phyloP scores from a whole-genome alignment of 2,113 vertebrate genomes.

The Okapia johnstoni region DNA sequence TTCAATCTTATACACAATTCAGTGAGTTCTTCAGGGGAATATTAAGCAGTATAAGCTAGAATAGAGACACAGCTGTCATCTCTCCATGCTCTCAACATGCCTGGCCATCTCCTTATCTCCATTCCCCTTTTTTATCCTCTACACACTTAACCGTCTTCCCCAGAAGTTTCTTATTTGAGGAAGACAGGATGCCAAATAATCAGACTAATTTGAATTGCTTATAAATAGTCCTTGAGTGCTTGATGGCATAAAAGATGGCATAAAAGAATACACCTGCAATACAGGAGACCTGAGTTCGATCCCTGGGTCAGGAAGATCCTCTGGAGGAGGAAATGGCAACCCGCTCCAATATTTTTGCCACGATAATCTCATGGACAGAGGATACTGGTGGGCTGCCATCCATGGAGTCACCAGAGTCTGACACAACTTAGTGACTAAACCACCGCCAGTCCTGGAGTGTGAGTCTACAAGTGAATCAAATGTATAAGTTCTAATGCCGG shows the following conservation, averaged over 20 bases:
- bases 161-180: background rate
- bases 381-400: background rate
- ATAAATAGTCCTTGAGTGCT: background rate
- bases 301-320: background rate
- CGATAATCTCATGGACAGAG: background rate
- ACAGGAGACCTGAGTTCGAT: background rate
- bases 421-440: background rate
- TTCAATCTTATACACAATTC: background rate
- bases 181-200: background rate
- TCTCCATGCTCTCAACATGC: background rate
- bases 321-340: background rate
- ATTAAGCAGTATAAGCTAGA: background rate
- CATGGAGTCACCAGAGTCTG: background rate
- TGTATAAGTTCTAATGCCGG: background rate
- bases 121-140: background rate
- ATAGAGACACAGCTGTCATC: background rate
- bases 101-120: background rate
- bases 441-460: background rate
- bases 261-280: background rate
- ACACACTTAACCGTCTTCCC: background rate
- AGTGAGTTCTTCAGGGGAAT: background rate
- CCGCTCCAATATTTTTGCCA: background rate
- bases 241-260: background rate
- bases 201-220: background rate
- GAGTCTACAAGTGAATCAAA: background rate